These are phyloP conservation scores for Pavo muticus DNA, from an alignment of 2,113 vertebrate species.

Conservation along the genomic window DNA sequence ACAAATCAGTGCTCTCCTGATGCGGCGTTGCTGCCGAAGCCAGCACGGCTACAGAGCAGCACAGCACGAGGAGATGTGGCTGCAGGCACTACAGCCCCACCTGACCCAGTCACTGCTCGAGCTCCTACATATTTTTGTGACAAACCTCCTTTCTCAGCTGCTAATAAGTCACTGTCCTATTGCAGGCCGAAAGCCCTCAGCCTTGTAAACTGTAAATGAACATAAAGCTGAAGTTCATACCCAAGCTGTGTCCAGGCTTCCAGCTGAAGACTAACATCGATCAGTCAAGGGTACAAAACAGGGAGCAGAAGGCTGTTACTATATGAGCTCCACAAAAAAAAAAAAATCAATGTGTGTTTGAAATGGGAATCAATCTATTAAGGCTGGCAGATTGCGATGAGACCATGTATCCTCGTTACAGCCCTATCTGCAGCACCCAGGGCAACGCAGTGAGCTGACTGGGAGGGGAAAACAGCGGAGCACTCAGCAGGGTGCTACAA, in stretches of 20 bases:
- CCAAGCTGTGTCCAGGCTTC: neutral
- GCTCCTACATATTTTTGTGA: neutral
- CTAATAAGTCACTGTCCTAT: neutral
- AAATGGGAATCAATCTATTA: neutral
- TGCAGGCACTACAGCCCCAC: neutral
- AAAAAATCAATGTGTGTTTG: neutral
- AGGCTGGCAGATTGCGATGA: neutral
- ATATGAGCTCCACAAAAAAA: neutral
- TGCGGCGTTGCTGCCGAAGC: fast-evolving
- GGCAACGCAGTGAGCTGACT: neutral
- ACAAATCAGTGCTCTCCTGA: neutral
- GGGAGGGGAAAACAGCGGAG: neutral
- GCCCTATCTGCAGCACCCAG: neutral
- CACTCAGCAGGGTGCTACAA: neutral
- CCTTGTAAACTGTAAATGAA: constrained; percentile 5
- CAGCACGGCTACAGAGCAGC: neutral
- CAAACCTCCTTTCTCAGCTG: neutral
- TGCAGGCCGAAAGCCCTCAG: constrained; percentile 16
- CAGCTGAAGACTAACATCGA: neutral
- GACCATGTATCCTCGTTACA: neutral
- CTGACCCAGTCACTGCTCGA: neutral
- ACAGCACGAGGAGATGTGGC: neutral
- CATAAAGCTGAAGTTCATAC: neutral
- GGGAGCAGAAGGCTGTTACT: neutral
- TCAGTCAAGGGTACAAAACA: neutral